These are phyloP conservation scores for Cephus nigrinus DNA, from an alignment of 2,888 invertebrate genomes.

Conservation along the genomic window DNA sequence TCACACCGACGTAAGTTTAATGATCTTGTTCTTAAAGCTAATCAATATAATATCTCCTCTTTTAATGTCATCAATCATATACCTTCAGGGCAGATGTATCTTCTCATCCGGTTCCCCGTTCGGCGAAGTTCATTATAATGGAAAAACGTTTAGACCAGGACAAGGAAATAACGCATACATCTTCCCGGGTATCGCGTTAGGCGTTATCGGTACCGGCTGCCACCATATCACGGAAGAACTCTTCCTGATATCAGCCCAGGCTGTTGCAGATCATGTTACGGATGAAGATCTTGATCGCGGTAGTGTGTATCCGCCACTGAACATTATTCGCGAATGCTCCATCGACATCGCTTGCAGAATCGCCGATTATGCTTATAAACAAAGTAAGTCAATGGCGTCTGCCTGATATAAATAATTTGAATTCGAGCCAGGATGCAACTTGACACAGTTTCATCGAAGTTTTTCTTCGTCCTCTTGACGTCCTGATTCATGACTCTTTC, in stretches of 20 bases:
- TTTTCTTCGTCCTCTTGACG: conserved; percentile 19
- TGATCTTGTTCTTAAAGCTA: not conserved
- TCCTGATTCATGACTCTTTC: conserved; percentile 1
- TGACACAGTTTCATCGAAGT: not conserved
- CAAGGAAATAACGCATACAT: conserved; percentile 99
- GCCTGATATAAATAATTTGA: not conserved
- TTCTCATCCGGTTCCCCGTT: conserved; percentile 98
- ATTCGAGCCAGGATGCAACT: not conserved
- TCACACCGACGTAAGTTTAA: conserved; percentile 79
- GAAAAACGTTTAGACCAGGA: conserved; percentile 87
- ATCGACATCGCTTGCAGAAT: conserved; percentile 89
- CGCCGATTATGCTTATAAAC: conserved; percentile 88
- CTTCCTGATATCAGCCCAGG: conserved; percentile 95
- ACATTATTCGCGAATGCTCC: conserved; percentile 87
- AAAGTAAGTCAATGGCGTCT: conserved; percentile 70
- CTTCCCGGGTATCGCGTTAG: conserved; percentile 95
- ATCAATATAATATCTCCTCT: conserved; percentile 6
- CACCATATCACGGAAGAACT: conserved; percentile 94
- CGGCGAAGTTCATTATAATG: conserved; percentile 82
- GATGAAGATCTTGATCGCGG: conserved; percentile 85
- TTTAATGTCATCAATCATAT: not conserved
- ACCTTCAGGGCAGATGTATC: conserved; percentile 85
- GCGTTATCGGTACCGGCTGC: conserved; percentile 90
- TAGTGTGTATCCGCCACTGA: conserved; percentile 92
- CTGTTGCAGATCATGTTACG: conserved; percentile 85